Evolutionary conservation across 2,888 invertebrate genomes (phyloP).

Genomic region (Apamea sordens): DNA sequence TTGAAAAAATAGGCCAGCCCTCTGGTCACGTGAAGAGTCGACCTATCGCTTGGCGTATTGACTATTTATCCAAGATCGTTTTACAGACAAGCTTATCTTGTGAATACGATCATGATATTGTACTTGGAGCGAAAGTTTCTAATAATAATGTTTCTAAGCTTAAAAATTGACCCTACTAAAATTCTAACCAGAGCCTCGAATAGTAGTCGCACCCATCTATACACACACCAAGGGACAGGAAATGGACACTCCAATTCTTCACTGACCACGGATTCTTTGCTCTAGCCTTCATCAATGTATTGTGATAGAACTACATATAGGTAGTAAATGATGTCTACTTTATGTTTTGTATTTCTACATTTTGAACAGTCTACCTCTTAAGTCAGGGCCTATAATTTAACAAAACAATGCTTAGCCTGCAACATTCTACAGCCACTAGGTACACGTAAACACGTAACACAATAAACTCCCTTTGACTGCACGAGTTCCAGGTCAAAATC

Average conservation of each 20-base stretch:
- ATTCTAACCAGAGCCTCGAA: background rate
- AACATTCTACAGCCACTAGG: background rate
- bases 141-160: background rate
- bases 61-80: background rate
- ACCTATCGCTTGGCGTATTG: too few relatives aligned
- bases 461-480: background rate
- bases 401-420: conserved; percentile 10
- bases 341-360: background rate
- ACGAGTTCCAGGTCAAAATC: background rate
- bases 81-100: background rate
- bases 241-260: too few relatives aligned
- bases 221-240: background rate
- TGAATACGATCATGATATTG: background rate
- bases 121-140: background rate
- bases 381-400: conserved; percentile 19
- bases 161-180: background rate
- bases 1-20: too few relatives aligned
- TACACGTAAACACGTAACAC: background rate
- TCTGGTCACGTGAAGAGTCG: too few relatives aligned
- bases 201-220: background rate
- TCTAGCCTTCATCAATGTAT: too few relatives aligned
- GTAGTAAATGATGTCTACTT: background rate
- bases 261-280: too few relatives aligned
- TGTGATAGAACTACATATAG: too few relatives aligned
- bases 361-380: conserved; percentile 31